A percentile compares a stretch with the other conserved stretches of the same genome.
Evolutionary conservation across 2,113 vertebrate species (phyloP).

Genomic region (Lycaon pictus): DNA sequence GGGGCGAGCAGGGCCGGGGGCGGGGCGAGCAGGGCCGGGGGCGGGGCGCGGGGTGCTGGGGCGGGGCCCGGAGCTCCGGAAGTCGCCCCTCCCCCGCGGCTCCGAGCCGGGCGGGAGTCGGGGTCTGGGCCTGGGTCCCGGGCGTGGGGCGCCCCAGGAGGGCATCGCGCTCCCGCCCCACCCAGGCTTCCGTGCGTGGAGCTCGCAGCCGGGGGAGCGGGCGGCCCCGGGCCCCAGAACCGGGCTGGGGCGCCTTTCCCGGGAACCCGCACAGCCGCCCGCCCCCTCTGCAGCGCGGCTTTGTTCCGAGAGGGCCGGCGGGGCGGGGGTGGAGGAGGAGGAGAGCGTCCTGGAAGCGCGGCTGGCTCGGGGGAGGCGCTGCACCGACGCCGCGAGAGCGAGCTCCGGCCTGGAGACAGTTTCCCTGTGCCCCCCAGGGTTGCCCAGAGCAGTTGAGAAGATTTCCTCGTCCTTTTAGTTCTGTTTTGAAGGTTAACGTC

Average conservation of each 20-base stretch:
- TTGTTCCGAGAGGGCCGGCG: background rate
- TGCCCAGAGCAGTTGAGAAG: background rate
- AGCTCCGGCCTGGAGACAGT: background rate
- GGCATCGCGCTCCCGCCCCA: accelerated
- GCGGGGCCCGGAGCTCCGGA: background rate
- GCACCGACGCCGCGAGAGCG: accelerated
- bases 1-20: background rate
- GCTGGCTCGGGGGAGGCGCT: background rate
- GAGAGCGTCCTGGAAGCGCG: background rate
- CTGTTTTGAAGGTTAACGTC: background rate
- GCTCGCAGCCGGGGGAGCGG: background rate
- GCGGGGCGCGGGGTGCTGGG: background rate
- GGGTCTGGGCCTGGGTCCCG: accelerated
- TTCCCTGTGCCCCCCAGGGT: background rate
- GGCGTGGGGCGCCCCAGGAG: accelerated
- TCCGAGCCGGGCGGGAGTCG: accelerated
- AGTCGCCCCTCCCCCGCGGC: background rate
- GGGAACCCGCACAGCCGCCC: no score
- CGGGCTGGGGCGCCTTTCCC: accelerated
- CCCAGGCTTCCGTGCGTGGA: no score
- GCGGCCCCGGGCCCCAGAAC: accelerated
- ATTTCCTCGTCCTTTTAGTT: background rate
- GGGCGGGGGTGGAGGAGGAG: no score
- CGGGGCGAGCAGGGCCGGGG: background rate
- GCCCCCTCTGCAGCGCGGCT: background rate